Evolutionary conservation across 2,797 vertebrate species (phyloP).

Genomic region (Hemibagrus guttatus): DNA sequence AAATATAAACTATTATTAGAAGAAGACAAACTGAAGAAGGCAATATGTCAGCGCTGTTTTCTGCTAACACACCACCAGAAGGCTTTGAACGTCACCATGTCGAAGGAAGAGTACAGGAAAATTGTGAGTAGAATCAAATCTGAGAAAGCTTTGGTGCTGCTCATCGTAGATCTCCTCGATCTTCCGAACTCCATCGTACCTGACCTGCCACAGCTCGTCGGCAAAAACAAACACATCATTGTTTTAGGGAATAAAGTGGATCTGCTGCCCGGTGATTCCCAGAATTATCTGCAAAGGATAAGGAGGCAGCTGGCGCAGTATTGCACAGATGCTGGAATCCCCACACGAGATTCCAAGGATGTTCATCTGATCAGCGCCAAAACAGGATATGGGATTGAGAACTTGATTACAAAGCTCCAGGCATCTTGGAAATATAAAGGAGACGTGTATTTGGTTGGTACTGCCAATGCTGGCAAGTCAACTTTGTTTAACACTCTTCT

Average conservation of each 20-base stretch:
- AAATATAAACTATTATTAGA: slow-evolving; percentile 72
- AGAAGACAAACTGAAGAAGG: slow-evolving; percentile 58
- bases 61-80: slow-evolving; percentile 77
- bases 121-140: slow-evolving; percentile 71
- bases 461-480: slow-evolving; percentile 89
- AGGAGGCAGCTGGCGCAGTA: slow-evolving; percentile 65
- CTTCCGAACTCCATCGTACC: slow-evolving; percentile 81
- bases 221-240: slow-evolving; percentile 75
- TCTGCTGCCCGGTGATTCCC: slow-evolving; percentile 78
- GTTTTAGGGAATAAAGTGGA: slow-evolving; percentile 90
- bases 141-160: slow-evolving; percentile 79
- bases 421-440: slow-evolving; percentile 85
- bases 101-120: slow-evolving; percentile 72
- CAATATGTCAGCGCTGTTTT: slow-evolving; percentile 86
- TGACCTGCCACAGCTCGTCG: slow-evolving; percentile 71
- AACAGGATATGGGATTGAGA: slow-evolving; percentile 89
- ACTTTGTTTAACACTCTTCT: slow-evolving; percentile 91
- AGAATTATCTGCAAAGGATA: slow-evolving; percentile 78
- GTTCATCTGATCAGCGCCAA: slow-evolving; percentile 91
- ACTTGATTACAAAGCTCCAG: slow-evolving; percentile 82
- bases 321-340: slow-evolving; percentile 72
- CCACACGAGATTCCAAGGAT: slow-evolving; percentile 62
- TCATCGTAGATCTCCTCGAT: slow-evolving; percentile 85
- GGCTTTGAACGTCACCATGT: slow-evolving; percentile 74
- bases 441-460: slow-evolving; percentile 87